phyloP scores from a whole-genome alignment of 2,113 vertebrate genomes.

The Microcebus tavaratra region DNA sequence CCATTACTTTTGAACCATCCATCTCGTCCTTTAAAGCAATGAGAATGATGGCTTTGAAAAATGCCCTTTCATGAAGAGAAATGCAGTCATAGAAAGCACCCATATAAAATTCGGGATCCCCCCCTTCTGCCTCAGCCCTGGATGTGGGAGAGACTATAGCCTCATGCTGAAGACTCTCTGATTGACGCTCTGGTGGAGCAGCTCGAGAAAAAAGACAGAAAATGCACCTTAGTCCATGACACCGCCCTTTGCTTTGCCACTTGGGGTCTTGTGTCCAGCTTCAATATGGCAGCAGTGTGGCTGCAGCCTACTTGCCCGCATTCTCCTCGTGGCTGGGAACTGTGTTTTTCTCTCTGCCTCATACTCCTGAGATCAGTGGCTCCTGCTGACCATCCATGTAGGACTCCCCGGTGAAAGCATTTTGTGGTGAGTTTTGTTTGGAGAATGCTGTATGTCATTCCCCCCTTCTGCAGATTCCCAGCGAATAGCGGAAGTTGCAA shows the following conservation, averaged over 20 bases:
- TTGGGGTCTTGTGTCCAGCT: neutral
- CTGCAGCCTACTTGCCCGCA: rapidly evolving
- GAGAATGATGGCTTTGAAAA: conserved; percentile 21
- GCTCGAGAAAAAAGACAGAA: neutral
- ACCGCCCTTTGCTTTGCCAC: neutral
- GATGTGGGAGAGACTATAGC: neutral
- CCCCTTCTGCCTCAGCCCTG: neutral
- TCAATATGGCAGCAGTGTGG: rapidly evolving
- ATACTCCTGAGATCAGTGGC: neutral
- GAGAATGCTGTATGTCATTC: neutral
- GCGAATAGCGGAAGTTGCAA: neutral
- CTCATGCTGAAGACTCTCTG: too few species aligned
- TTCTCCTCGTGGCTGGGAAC: neutral
- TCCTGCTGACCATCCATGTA: neutral
- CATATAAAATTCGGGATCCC: neutral
- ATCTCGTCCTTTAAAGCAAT: conserved; percentile 33
- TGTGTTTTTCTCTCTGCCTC: neutral
- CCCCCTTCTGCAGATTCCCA: neutral
- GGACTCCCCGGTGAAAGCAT: neutral
- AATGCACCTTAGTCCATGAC: rapidly evolving
- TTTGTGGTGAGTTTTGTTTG: neutral
- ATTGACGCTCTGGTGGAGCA: neutral
- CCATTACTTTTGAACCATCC: conserved; percentile 36
- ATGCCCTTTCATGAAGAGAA: neutral
- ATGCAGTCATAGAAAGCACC: neutral